phyloP scores from a whole-genome alignment of 2,113 vertebrate species.

The Oryzias curvinotus region DNA sequence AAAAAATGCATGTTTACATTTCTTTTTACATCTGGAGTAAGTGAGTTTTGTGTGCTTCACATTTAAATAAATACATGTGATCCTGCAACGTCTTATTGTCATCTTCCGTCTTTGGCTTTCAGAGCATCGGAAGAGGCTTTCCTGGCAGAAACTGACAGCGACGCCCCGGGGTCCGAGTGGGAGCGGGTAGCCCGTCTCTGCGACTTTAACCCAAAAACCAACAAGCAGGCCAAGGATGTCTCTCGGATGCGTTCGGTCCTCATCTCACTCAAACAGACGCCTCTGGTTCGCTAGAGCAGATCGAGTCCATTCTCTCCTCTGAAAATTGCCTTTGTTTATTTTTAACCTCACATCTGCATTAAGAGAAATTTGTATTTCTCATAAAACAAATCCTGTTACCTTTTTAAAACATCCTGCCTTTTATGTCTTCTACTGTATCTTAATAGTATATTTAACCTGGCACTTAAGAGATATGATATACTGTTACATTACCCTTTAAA shows the following conservation, averaged over 20 bases:
- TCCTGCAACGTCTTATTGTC: slow-evolving; percentile 1
- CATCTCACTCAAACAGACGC: slow-evolving; percentile 96
- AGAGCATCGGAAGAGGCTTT: slow-evolving; percentile 96
- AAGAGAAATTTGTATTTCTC: slow-evolving; percentile 37
- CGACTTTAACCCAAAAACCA: slow-evolving; percentile 99
- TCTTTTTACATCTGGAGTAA: slow-evolving; percentile 6
- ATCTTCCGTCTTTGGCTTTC: slow-evolving; percentile 1
- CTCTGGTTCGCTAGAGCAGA: slow-evolving; percentile 85
- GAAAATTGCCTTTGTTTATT: slow-evolving; percentile 56
- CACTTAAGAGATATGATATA: slow-evolving; percentile 26
- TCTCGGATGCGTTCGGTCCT: slow-evolving; percentile 97
- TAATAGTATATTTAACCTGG: slow-evolving; percentile 32
- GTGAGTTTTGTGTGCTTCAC: slow-evolving; percentile 9
- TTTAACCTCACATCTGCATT: slow-evolving; percentile 46
- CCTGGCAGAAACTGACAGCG: slow-evolving; percentile 88
- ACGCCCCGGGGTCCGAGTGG: slow-evolving; percentile 90
- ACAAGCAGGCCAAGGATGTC: slow-evolving; percentile 98
- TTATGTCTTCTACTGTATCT: slow-evolving; percentile 35
- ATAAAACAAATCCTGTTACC: slow-evolving; percentile 29
- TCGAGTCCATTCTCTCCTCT: slow-evolving; percentile 5
- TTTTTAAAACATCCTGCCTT: slow-evolving; percentile 26
- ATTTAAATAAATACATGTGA: neutral
- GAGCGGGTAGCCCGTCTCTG: slow-evolving; percentile 96
- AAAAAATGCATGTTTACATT: slow-evolving; percentile 43
- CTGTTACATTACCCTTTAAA: slow-evolving; percentile 34